A percentile compares a stretch with the other conserved stretches of the same genome.
These are phyloP conservation scores for Aethes cnicana DNA, from an alignment of 2,888 invertebrate species.

Conservation along the genomic window DNA sequence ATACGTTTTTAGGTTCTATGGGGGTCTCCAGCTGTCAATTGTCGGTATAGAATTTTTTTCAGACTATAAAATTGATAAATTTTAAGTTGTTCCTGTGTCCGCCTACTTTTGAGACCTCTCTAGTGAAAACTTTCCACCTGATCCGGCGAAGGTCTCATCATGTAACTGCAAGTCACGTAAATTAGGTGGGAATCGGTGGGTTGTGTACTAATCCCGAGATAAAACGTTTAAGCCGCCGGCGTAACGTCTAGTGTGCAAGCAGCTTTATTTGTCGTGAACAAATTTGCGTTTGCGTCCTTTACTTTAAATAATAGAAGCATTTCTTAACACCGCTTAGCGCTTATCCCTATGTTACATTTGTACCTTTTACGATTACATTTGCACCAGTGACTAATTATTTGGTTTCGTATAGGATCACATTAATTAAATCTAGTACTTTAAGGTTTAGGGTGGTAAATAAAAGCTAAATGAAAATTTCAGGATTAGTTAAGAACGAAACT, in stretches of 20 bases:
- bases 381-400: neutral
- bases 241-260: constrained; percentile 67
- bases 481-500: too few relatives aligned
- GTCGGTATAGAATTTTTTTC: neutral
- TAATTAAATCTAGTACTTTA: too few relatives aligned
- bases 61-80: neutral
- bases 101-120: too few relatives aligned
- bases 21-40: too few relatives aligned
- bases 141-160: constrained; percentile 62
- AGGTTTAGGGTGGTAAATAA: too few relatives aligned
- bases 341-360: constrained; percentile 14
- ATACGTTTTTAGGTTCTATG: too few relatives aligned
- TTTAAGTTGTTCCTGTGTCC: neutral
- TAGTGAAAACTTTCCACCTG: constrained; percentile 55
- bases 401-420: too few relatives aligned
- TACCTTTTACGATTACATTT: constrained; percentile 1
- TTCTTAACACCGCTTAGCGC: constrained; percentile 38
- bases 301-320: constrained; percentile 55
- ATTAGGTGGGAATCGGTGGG: constrained; percentile 74
- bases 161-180: constrained; percentile 70
- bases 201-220: constrained; percentile 74
- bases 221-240: constrained; percentile 69
- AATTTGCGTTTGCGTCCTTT: constrained; percentile 61
- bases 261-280: constrained; percentile 69
- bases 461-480: too few relatives aligned